Base-by-base conservation (phyloP, 1,140 invertebrate species). In the Microvelia longipes region DNA sequence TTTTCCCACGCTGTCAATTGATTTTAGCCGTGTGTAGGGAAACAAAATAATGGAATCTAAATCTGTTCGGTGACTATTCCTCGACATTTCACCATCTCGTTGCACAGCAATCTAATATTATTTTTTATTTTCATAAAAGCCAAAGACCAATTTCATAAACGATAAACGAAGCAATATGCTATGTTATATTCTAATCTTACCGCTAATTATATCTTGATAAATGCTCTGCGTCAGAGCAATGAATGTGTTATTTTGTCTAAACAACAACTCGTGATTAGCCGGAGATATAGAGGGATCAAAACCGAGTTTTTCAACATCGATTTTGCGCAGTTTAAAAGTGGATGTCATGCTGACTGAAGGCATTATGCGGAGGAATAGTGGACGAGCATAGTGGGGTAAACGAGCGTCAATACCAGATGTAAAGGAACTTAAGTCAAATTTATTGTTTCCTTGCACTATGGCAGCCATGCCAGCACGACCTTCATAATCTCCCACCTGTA, bases 381-480 rank as follows among this genome's bases (percentile, higher is more conserved):
- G 96, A 64, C 89, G 81, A 0, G 96, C 92, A 78, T 95, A 98
- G 0, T 83, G 70, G 1, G 95, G 93, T 19, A 98, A 80, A 24
- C 85, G 80, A 64, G 86, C 83, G 69, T 85, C 84, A 19, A 94
- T 78, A 25, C 84, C 85, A 70, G 82, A 79, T 0, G 82, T 82
- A n/a, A 93, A 81, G 24, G 82, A 75, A 14, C 82, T 76, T 28
- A 92, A 75, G 77, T 94, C 86, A 1, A 94, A 72, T 69, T 83
- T 84, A 25, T 83, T 81, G 0, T 87, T 79, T 1, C 85, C 83
- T 78, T 94, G 92, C 1, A 91, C 87, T 74, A 98, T 92, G 19
- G 94, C 91, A 15, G 88, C 93, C 96, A 98, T 98, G 26, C 96
- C 96, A 66, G 94, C 94, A 79, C 87, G 87, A 5, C 96, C 96